Evolutionary conservation across 2,113 vertebrate genomes (phyloP), one percentile per base, ranked within the genome.

Genomic region (Mandrillus leucophaeus): DNA sequence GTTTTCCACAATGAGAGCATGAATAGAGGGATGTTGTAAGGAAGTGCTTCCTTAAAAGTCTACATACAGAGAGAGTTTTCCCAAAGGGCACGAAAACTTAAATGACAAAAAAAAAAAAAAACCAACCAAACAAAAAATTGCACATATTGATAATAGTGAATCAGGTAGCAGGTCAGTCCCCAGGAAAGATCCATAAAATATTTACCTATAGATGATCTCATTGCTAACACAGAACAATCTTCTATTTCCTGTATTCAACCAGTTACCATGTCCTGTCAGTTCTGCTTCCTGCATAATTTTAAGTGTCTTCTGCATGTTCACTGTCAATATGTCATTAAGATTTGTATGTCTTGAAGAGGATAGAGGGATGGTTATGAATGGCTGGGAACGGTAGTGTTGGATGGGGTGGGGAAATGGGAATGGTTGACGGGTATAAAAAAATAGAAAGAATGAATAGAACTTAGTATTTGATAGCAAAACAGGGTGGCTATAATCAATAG

Each of bases 91-190:
- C 9, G 4, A 35, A 10, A 66, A n/a, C 0, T 11, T 79, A 25
- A 85, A 64, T 14, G 3, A 55, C 4, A 79, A 78, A 30, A 6
- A 43, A 43, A 30, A 6, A 43, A 43, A 43, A 43, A 40, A 70
- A 48, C 1, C 25, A 91, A 88, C 0, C 22, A 38, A 68, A 27
- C 5, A 30, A 81, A 75, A 85, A 6, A 11, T 32, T 3, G 35
- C 1, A 9, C 3, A 0, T 40, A 32, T 48, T 70, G n/a, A 30
- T 18, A 93, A 32, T 0, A 40, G 3, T 18, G 22, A 38, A 16
- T 45, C 3, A 16, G 8, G 3, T 17, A 57, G 61, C 1, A 8
- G 70, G 1, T 8, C 55, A 72, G 32, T 59, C 22, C 57, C 22
- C 43, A 25, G 3, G 27, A 14, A 87, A 17, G 20, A 73, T 50